Conservation (phyloP, 2,113 vertebrate genomes). For the Oryzias curvinotus region DNA sequence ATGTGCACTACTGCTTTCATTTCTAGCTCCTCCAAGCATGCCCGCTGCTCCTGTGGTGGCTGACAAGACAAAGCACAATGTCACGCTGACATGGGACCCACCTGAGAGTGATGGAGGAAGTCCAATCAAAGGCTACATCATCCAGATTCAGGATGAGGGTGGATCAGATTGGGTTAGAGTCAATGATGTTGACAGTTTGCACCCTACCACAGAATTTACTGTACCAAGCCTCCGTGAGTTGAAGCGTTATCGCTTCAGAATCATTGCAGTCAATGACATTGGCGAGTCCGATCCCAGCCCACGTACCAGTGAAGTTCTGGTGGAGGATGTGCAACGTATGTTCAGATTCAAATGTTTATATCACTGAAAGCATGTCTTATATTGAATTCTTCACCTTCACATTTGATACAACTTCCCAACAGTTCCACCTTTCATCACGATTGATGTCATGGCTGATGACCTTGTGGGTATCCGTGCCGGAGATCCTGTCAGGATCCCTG, state of each 20-base stretch:
- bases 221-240: slow-evolving; percentile 89
- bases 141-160: slow-evolving; percentile 96
- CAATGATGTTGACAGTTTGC: slow-evolving; percentile 87
- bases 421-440: slow-evolving; percentile 87
- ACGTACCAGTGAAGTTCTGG: slow-evolving; percentile 85
- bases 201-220: slow-evolving; percentile 88
- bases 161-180: slow-evolving; percentile 85
- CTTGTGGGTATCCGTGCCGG: slow-evolving; percentile 85
- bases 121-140: slow-evolving; percentile 96
- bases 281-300: slow-evolving; percentile 96
- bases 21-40: slow-evolving; percentile 88
- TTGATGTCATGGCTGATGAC: slow-evolving; percentile 88
- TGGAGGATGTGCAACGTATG: slow-evolving; percentile 90
- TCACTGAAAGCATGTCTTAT: background rate
- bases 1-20: background rate
- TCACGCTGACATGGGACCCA: slow-evolving; percentile 88
- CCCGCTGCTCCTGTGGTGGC: slow-evolving; percentile 88
- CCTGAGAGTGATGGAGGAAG: slow-evolving; percentile 93
- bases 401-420: slow-evolving; percentile 36
- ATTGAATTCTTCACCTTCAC: background rate
- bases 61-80: slow-evolving; percentile 92
- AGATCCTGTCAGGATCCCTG: slow-evolving; percentile 88
- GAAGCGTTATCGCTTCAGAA: slow-evolving; percentile 91
- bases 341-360: background rate
- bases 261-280: slow-evolving; percentile 94